Evolutionary conservation across 2,797 vertebrate genomes (phyloP).

Genomic region (Rousettus madagascariensis): DNA sequence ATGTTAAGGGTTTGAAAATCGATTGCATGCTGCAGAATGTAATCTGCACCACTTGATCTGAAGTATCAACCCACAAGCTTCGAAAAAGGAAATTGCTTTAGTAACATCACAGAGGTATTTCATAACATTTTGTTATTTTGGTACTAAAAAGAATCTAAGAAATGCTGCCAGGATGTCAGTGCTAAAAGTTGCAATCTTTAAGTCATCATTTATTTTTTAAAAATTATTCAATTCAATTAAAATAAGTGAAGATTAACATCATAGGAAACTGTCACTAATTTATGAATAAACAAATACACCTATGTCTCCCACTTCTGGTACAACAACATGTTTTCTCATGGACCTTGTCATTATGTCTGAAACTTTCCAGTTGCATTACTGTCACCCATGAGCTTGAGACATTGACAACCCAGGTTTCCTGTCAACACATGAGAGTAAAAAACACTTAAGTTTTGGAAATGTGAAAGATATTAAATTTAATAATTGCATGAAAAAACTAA

Average conservation of each 20-base stretch:
- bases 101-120: background rate
- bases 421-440: background rate
- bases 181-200: background rate
- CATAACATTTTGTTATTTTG: background rate
- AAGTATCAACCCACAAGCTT: background rate
- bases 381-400: background rate
- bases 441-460: background rate
- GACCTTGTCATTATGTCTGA: background rate
- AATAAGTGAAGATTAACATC: background rate
- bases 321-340: background rate
- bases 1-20: slow-evolving; percentile 17
- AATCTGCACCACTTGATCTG: background rate
- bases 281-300: background rate
- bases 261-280: background rate
- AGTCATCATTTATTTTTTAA: background rate
- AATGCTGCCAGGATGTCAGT: background rate
- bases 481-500: background rate
- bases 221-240: background rate
- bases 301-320: fast-evolving
- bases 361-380: background rate
- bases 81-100: background rate
- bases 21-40: slow-evolving; percentile 10
- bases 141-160: background rate
- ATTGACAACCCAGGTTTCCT: background rate
- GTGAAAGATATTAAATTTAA: background rate